Conservation (phyloP, 2,888 invertebrate species). For the Acronicta psi region DNA sequence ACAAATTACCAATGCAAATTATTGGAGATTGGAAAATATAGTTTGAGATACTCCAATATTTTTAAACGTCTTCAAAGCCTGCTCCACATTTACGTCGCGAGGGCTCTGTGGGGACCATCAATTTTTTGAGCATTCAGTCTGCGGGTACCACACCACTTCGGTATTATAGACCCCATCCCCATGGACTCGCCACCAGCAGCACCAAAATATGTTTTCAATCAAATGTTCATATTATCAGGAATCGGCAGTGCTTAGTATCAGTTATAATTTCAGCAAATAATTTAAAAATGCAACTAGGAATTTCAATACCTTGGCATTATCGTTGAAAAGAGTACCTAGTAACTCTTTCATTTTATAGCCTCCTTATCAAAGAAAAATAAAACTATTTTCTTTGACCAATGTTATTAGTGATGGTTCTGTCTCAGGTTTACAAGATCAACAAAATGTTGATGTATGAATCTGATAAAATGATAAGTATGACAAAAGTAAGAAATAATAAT, state of each 20-base stretch:
- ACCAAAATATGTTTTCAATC: background rate
- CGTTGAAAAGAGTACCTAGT: slow-evolving; percentile 5
- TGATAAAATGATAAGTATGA: no score
- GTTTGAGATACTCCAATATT: no score
- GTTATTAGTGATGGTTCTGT: slow-evolving; percentile 28
- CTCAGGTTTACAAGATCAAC: slow-evolving; percentile 23
- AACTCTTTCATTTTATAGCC: slow-evolving; percentile 34
- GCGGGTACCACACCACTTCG: no score
- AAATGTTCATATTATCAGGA: no score
- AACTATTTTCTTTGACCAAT: slow-evolving; percentile 23
- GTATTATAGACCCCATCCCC: no score
- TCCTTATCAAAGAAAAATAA: slow-evolving; percentile 37
- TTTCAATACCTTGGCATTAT: slow-evolving; percentile 1
- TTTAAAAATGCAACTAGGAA: background rate
- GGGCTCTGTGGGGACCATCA: no score
- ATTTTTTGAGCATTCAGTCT: background rate
- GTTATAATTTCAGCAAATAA: no score
- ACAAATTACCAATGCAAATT: slow-evolving; percentile 1
- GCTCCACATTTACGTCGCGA: background rate
- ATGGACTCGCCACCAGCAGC: no score
- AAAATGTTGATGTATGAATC: slow-evolving; percentile 7
- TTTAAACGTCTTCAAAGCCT: background rate
- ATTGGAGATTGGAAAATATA: slow-evolving; percentile 11
- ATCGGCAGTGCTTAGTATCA: no score
- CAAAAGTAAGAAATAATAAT: no score